Percentiles rank a stretch among this genome's conserved stretches.
These are phyloP conservation scores for Catostylus mosaicus DNA, from an alignment of 30 jellyfish, hydroid and myxozoan genomes.

Conservation along the genomic window DNA sequence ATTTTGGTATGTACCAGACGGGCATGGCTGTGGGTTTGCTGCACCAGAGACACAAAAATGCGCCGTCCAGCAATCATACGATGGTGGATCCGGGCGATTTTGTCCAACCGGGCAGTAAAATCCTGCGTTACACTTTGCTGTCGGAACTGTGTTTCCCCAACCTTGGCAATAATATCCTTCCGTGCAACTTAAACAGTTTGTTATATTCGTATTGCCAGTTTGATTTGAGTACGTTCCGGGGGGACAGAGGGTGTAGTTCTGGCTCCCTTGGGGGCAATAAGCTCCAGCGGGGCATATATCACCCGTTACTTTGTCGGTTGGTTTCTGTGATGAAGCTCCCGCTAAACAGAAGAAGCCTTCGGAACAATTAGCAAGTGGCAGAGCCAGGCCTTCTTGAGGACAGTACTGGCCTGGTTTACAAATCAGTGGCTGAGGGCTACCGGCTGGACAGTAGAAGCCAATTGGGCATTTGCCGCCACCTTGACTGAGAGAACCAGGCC, in stretches of 20 bases:
- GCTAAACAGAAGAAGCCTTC: conserved; percentile 88
- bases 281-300: conserved; percentile 92
- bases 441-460: conserved; percentile 91
- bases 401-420: conserved; percentile 94
- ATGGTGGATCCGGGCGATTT: conserved; percentile 75
- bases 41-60: conserved; percentile 83
- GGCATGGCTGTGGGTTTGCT: conserved; percentile 70
- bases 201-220: conserved; percentile 64
- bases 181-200: conserved; percentile 84
- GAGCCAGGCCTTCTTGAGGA: conserved; percentile 69
- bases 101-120: conserved; percentile 96
- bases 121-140: conserved; percentile 85
- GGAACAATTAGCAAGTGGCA: conserved; percentile 82
- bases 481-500: conserved; percentile 82
- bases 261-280: conserved; percentile 88
- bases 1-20: conserved; percentile 91
- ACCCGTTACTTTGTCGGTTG: conserved; percentile 87
- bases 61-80: conserved; percentile 79
- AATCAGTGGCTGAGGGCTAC: conserved; percentile 78
- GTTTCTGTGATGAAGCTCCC: conserved; percentile 84
- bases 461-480: conserved; percentile 95
- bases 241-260: conserved; percentile 89
- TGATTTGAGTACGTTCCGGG: conserved; percentile 93
- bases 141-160: conserved; percentile 88
- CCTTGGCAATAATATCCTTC: conserved; percentile 92